Evolutionary conservation across 2,797 vertebrate species (phyloP), one percentile per base, ranked within the genome.

Genomic region (Tapera naevia): DNA sequence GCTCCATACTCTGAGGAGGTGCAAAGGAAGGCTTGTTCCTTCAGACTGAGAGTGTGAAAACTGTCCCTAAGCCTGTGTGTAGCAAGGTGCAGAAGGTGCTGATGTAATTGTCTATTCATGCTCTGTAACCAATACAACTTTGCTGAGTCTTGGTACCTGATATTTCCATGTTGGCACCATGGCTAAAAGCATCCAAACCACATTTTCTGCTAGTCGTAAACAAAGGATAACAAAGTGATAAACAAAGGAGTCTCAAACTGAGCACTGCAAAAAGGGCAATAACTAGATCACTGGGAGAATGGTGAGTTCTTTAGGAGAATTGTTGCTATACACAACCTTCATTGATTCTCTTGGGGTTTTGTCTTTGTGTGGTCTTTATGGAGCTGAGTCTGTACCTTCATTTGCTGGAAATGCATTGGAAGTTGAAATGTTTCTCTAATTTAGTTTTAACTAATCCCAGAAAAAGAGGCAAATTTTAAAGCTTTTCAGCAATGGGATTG

Each of bases 11-110:
- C 27, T 1, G 80, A 83, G 70, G 80, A 95, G 87, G 89, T 86
- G 82, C 91, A 95, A 85, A 90, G 89, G 70, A 84, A 60, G 83
- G 62, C 73, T 96, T 64, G 37, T 83, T 88, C 33, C 43, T 91
- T 92, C 54, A 92, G 46, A 64, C 10, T 11, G 82, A 79, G 79
- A 30, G 61, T 81, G 66, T 86, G 71, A 91, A 89, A 93, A 41
- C 57, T 81, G 7, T 51, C 58, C 61, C 81, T 41, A 24, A 81
- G 80, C 80, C 61, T 74, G 32, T 16, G 50, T 46, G n/a, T 11
- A 17, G 39, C 43, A 32, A 28, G 62, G 25, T 51, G 46, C 64
- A 66, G 67, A 46, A 93, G 72, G 82, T 90, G 92, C 80, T 88
- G 94, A 82, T 94, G 41, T 60, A 80, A 91, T 87, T 95, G 75